Evolutionary conservation across 2,888 invertebrate species (phyloP).

Genomic region (Drosophila colorata): DNA sequence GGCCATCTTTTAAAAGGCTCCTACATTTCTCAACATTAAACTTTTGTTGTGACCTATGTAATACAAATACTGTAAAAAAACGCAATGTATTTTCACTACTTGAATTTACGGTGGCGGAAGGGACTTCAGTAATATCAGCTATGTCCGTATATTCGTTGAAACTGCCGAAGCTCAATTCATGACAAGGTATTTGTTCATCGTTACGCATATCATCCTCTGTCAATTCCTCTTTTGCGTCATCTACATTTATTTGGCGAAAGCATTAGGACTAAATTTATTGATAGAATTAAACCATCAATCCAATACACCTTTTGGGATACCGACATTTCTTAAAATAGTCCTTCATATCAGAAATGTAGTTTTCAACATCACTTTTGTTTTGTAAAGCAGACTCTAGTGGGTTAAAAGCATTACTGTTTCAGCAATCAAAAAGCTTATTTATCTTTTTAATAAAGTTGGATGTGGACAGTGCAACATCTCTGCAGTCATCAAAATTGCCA

Average conservation of each 20-base stretch:
- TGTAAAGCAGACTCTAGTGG: constrained; percentile 13
- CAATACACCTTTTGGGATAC: not conserved
- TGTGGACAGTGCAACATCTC: not conserved
- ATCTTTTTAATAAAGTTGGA: not conserved
- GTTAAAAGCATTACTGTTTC: not conserved
- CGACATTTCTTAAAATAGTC: constrained; percentile 12
- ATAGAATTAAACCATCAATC: not conserved
- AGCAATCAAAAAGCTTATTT: constrained; percentile 3
- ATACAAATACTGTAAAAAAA: too few relatives aligned
- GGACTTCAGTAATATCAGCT: too few relatives aligned
- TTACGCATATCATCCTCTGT: not conserved
- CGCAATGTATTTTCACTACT: too few relatives aligned
- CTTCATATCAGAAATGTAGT: constrained; percentile 9
- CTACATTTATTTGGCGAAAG: not conserved
- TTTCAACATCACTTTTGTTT: constrained; percentile 5
- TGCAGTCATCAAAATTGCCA: too few relatives aligned
- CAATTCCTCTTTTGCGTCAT: too few relatives aligned
- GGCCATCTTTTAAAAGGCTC: too few relatives aligned
- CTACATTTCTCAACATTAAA: too few relatives aligned
- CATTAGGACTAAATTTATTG: not conserved
- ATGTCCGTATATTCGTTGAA: not conserved
- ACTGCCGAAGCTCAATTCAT: not conserved
- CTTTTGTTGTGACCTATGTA: too few relatives aligned
- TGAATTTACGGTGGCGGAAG: too few relatives aligned
- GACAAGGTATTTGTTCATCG: not conserved